Base-by-base conservation (phyloP, 2,888 invertebrate species). In the Calameuta idolon region DNA sequence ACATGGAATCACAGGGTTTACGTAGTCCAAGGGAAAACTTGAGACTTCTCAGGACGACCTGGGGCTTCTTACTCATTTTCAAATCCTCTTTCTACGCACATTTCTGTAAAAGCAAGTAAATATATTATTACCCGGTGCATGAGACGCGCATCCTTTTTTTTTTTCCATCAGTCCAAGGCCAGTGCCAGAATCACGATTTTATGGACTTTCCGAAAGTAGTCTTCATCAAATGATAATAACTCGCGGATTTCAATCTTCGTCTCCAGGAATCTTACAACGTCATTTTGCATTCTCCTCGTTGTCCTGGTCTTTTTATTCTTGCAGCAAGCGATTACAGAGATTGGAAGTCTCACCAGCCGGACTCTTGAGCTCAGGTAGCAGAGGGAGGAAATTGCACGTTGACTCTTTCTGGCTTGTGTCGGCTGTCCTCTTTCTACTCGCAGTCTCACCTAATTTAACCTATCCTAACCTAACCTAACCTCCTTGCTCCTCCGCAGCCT, bases 361-460 rank as follows among this genome's bases (percentile, higher is more conserved):
- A 74, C 69, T 78, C 80, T 80, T 82, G 79, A 79, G 75, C 75
- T 73, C 31, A 75, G 81, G 79, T 79, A 77, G 81, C 78, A 55
- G 23, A 55, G 81, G 81, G 77, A 81, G 78, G 79, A 83, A 83
- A 83, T 83, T 82, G 81, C 82, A 80, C 78, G 69, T 81, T 77
- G 81, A 81, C 81, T 78, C 77, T 78, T 82, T 74, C 71, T 81
- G 31, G 33, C 1, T 71, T 23, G 31, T 23, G 12, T 31, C 71
- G 31, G 71, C 23, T 23, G 9, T 55, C 55, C 23, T 55, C 5
- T 55, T 55, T 23, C 55, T 23, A 9, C 55, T 55, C 23, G 55
- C 55, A 55, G 55, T 55, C 55, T 55, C 23, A 23, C 55, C 55
- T 55, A 23, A 55, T 23, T 15, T 55, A 55, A 23, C 55, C 23